Evolutionary conservation across 2,888 invertebrate genomes (phyloP), one percentile per base, ranked within the genome.

Genomic region (Phaonia tiefii): DNA sequence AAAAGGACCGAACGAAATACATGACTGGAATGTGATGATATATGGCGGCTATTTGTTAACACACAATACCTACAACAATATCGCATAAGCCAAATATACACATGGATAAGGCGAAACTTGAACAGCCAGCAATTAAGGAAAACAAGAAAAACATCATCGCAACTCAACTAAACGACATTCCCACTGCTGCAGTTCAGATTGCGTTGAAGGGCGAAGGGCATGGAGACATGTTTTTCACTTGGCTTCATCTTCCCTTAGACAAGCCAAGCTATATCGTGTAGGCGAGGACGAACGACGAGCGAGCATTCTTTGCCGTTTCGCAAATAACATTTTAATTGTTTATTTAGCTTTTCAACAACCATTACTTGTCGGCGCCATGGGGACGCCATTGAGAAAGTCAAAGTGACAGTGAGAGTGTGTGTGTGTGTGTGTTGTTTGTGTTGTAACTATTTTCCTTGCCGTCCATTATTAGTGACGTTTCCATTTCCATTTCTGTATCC

Each of bases 281-380:
- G 31, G 4, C 8, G 31, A 31, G 31, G 3, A 31, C 31, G 31
- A 31, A 8, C 31, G 3, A 31, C 31, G 31, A 31, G 31, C 31
- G 31, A 31, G 31, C 10, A 42, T 42, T 63, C 42, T 37, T 17
- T 17, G 63, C 22, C 63, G 63, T 63, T 75, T 67, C 26, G 74
- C 66, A 77, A 80, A 80, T 77, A 63, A 22, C 51, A 46, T 66
- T 75, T 74, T 80, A 77, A 77, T 77, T 77, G 77, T 81, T 75
- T 78, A 69, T 67, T 78, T 78, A 69, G 60, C 67, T 75, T 67
- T 72, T 63, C 51, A 71, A 67, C 42, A 42, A 17, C 63, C 63
- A 63, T 63, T 63, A 63, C 22, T 31, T 10, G 20, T 20, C 56
- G 77, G 75, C 72, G 80, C 80, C 80, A 69, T 65, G 46, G 22